Percentiles rank a stretch among this genome's conserved stretches.
phyloP scores from a whole-genome alignment of 2,113 vertebrate genomes.

The Lota lota region DNA sequence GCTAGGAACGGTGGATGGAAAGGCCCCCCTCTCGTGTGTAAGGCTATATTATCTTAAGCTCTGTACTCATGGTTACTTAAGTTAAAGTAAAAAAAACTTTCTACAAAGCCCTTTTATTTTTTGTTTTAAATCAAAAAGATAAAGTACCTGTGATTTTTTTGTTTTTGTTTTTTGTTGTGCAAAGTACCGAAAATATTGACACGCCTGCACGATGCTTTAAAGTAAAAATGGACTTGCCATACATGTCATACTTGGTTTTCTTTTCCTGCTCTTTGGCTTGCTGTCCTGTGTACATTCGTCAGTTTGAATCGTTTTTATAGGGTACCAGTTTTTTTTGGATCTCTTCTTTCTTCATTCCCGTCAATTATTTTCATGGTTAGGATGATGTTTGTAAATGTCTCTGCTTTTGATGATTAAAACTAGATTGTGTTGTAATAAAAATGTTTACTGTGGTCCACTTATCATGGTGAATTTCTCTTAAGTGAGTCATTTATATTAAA shows the following conservation, averaged over 20 bases:
- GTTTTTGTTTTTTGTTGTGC: conserved; percentile 50
- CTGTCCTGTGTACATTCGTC: conserved; percentile 90
- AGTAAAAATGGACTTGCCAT: conserved; percentile 35
- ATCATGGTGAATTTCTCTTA: conserved; percentile 78
- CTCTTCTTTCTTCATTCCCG: conserved; percentile 29
- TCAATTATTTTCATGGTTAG: conserved; percentile 78
- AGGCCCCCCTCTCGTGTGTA: conserved; percentile 69
- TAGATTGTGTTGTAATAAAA: conserved; percentile 99
- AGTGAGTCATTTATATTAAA: conserved; percentile 70
- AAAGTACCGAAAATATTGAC: conserved; percentile 55
- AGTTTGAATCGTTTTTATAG: conserved; percentile 92
- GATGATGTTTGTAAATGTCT: conserved; percentile 96
- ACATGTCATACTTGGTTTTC: conserved; percentile 8
- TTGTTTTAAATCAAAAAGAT: conserved; percentile 84
- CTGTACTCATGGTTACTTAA: conserved; percentile 87
- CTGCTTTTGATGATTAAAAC: conserved; percentile 89
- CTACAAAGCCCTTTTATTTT: conserved; percentile 86
- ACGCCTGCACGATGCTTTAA: conserved; percentile 35
- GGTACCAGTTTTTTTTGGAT: conserved; percentile 64
- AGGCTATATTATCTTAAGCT: conserved; percentile 91
- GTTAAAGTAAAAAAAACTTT: conserved; percentile 64
- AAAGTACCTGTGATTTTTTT: conserved; percentile 78
- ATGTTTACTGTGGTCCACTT: conserved; percentile 91
- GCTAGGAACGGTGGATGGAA: conserved; percentile 78
- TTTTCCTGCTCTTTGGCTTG: conserved; percentile 70